Percentiles rank a stretch among this genome's conserved stretches.
phyloP scores from a whole-genome alignment of 2,888 invertebrate genomes.

The Phortica okadai region DNA sequence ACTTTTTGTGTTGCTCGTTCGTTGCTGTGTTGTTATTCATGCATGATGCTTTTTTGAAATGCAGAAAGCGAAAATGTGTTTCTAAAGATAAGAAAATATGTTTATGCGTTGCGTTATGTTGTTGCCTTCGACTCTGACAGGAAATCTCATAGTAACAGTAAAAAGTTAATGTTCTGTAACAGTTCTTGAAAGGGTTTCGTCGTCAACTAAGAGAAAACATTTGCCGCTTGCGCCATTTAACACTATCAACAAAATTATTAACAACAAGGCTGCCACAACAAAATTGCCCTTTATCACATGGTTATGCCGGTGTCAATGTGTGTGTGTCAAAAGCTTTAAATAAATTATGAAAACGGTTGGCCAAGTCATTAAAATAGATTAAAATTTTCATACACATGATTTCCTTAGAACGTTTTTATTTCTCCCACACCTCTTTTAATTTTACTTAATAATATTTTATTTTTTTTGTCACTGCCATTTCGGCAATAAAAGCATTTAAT shows the following conservation, averaged over 20 bases:
- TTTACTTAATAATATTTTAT: background rate
- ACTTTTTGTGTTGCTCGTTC: slow-evolving; percentile 15
- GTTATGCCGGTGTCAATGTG: too few relatives aligned
- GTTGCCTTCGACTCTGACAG: slow-evolving; percentile 37
- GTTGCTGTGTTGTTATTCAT: slow-evolving; percentile 28
- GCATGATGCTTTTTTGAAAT: background rate
- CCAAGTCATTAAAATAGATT: slow-evolving; percentile 19
- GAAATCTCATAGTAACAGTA: background rate
- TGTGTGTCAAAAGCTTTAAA: slow-evolving; percentile 2
- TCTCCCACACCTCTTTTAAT: background rate
- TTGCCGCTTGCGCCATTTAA: slow-evolving; percentile 56
- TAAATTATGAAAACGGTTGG: slow-evolving; percentile 10
- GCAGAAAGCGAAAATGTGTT: slow-evolving; percentile 28
- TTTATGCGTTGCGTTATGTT: slow-evolving; percentile 39
- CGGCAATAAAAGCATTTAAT: slow-evolving; percentile 64
- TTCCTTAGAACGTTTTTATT: background rate
- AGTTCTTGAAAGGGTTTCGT: slow-evolving; percentile 55
- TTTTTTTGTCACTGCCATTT: too few relatives aligned
- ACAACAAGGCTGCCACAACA: too few relatives aligned
- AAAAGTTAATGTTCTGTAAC: slow-evolving; percentile 66
- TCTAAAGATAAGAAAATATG: slow-evolving; percentile 64
- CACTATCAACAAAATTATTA: slow-evolving; percentile 66
- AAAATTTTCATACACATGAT: background rate
- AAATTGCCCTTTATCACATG: background rate
- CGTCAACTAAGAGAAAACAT: background rate